Evolutionary conservation across 1,140 invertebrate genomes (phyloP), one percentile per base, ranked within the genome.

Genomic region (Diorhabda sublineata): DNA sequence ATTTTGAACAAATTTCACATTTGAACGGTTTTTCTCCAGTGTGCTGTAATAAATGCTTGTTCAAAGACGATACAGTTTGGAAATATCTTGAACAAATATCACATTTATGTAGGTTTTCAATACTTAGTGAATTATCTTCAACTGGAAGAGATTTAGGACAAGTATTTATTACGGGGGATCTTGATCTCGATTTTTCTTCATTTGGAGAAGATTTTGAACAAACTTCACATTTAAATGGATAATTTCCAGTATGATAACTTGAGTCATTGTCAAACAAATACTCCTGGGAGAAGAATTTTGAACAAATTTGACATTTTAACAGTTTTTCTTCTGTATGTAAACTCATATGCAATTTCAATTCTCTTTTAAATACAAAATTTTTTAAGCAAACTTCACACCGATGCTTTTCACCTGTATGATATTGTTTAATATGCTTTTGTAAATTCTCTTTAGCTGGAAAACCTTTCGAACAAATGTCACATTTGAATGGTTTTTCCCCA

Each of bases 301-400:
- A 85, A 77, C 90, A 92, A 68, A 83, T 81, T 59, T 84, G 84
- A 78, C 91, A 92, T 73, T 85, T 85, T 78, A 91, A 92, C 0
- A 91, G 91, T 71, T 89, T 85, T 75, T 91, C 88, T 5, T 91
- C 91, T 43, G 89, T 91, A 81, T 92, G 91, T 0, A 68, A 73
- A 41, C 75, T 65, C 56, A 72, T 70, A 66, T 84, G 83, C 3
- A 8, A 11, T 11, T n/a, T 45, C 6, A 63, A 3, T 6, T 44
- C 11, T 42, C 8, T 44, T 11, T 44, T 52, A 6, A 8, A 11
- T 41, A 7, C 85, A 67, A 85, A 85, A 9, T 81, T 68, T n/a
- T 85, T 77, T 3, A 82, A 76, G 69, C 84, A 86, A 9, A 83
- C 75, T n/a, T 82, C 78, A 65, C 84, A 86, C 0, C 81, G 85